Evolutionary conservation across 1,140 invertebrate genomes (phyloP).

Genomic region (Drosophila azteca): DNA sequence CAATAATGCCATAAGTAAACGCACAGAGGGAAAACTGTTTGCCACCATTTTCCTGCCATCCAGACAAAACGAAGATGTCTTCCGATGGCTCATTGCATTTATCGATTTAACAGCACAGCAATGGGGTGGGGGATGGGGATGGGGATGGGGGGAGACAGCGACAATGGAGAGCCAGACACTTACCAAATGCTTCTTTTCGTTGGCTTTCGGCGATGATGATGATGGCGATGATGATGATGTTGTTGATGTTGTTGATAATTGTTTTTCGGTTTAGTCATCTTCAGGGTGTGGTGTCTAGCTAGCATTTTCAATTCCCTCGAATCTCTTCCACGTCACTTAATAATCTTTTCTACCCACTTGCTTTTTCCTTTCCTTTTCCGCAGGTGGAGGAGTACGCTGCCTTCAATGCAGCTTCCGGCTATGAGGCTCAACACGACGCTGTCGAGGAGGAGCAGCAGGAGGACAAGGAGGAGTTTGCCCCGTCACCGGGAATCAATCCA

Average conservation of each 20-base stretch:
- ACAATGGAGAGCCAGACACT: slow-evolving; percentile 4
- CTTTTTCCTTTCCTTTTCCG: slow-evolving; percentile 11
- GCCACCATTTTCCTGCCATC: slow-evolving; percentile 40
- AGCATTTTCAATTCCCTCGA: not conserved
- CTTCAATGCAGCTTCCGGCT: slow-evolving; percentile 52
- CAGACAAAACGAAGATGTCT: slow-evolving; percentile 41
- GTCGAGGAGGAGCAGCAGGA: not conserved
- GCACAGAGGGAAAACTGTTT: slow-evolving; percentile 43
- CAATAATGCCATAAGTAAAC: slow-evolving; percentile 69
- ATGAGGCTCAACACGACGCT: slow-evolving; percentile 28
- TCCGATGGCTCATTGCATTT: slow-evolving; percentile 63
- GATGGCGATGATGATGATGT: slow-evolving; percentile 18
- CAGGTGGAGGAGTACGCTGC: slow-evolving; percentile 71
- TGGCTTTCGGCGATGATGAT: no score
- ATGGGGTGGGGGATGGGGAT: no score
- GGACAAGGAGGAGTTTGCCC: not conserved
- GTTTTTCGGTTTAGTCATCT: slow-evolving; percentile 44
- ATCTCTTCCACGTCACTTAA: no score
- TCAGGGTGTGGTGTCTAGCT: not conserved
- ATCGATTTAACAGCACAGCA: slow-evolving; percentile 71
- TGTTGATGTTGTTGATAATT: slow-evolving; percentile 33
- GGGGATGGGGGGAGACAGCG: slow-evolving; percentile 1
- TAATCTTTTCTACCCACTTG: slow-evolving; percentile 2
- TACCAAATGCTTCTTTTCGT: no score
- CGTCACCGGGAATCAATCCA: slow-evolving; percentile 46